These are phyloP conservation scores for Salvelinus sp. DNA, from an alignment of 2,113 vertebrate species.

Conservation along the genomic window DNA sequence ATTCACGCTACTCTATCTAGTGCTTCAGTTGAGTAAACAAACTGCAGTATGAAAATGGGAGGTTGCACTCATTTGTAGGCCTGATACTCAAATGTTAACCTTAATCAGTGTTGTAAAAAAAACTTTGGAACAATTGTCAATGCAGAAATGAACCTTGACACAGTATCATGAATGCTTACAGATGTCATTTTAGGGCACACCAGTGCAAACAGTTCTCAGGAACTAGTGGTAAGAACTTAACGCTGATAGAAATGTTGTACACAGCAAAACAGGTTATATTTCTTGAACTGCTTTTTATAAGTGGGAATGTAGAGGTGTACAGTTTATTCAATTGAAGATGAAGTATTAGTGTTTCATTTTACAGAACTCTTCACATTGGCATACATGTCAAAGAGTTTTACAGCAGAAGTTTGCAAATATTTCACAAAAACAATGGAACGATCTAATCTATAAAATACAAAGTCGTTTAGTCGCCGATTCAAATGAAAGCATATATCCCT, in stretches of 20 bases:
- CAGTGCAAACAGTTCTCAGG: slow-evolving; percentile 37
- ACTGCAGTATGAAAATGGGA: not conserved
- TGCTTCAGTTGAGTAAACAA: slow-evolving; percentile 1
- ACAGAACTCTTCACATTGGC: slow-evolving; percentile 64
- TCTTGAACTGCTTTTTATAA: not conserved
- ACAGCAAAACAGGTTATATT: slow-evolving; percentile 3
- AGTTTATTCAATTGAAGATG: slow-evolving; percentile 51
- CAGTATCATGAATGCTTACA: slow-evolving; percentile 31
- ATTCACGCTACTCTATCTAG: not conserved
- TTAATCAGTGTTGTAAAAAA: not conserved
- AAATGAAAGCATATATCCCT: slow-evolving; percentile 31
- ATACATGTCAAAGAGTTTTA: slow-evolving; percentile 58
- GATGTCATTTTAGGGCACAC: slow-evolving; percentile 52
- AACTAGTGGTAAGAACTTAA: slow-evolving; percentile 19
- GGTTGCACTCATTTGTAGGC: not conserved
- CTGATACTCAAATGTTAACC: not conserved
- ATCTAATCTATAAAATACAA: slow-evolving; percentile 72
- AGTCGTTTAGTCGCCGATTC: slow-evolving; percentile 60
- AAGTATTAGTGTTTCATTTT: slow-evolving; percentile 51
- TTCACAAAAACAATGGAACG: slow-evolving; percentile 53
- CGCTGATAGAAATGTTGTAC: slow-evolving; percentile 19
- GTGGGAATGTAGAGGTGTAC: not conserved
- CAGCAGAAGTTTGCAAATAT: slow-evolving; percentile 43
- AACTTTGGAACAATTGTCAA: not conserved
- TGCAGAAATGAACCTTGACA: not conserved